Base-by-base conservation (phyloP, 2,797 vertebrate genomes). In the Sciurus carolinensis region DNA sequence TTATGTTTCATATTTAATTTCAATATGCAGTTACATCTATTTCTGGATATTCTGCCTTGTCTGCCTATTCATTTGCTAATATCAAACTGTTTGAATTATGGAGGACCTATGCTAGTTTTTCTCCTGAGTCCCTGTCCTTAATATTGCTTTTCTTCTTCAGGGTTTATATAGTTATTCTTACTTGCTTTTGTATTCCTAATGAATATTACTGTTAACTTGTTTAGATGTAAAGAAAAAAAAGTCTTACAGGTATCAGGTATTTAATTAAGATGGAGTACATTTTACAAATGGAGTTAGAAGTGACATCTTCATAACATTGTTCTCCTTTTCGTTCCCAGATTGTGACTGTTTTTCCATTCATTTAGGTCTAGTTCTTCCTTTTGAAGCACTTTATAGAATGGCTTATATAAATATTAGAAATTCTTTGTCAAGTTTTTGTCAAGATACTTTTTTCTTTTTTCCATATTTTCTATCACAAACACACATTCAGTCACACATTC, bases 1-100 rank as follows among this genome's bases (percentile, higher is more conserved):
- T 18, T 67, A 52, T 79, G 87, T 17, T 72, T 33, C 72, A 82
- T 47, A 90, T 12, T 83, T 26, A 92, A 86, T 79, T 84, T 91
- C 86, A 36, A 64, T 30, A 36, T 88, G 52, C 10, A 88, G 69
- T 79, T 85, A 22, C 28, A 72, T 84, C 73, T 96, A 42, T 69
- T 94, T 96, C 39, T 91, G 50, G 59, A 80, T 88, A 92, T 92
- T 76, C 47, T 80, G 22, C 22, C 54, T 92, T 91, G 50, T 87
- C 47, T 91, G 22, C 36, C 6, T 83, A 57, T 69, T 90, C 4
- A 72, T 67, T 62, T 72, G 42, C 47, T 92, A 86, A 95, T 83
- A 91, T 50, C 8, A 75, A 93, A n/a, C 22, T 75, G 10, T 54
- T 85, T 92, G 33, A 81, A 52, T 94, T 77, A 88, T 4, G 36